phyloP scores from a whole-genome alignment of 2,888 invertebrate genomes.

The Ormyrus labotus region DNA sequence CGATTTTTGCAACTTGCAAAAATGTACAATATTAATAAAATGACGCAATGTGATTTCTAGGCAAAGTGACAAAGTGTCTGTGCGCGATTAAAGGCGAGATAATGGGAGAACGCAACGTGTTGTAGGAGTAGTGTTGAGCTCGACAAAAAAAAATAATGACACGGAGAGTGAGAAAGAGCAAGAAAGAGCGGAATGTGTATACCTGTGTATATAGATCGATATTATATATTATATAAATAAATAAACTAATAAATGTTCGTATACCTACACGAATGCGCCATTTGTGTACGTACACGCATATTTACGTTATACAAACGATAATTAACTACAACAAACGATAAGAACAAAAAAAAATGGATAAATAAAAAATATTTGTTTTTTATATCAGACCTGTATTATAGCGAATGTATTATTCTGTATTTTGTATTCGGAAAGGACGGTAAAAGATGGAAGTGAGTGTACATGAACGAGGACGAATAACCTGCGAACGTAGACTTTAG shows the following conservation, averaged over 20 bases:
- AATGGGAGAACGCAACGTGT: constrained; percentile 60
- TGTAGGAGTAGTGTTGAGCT: constrained; percentile 57
- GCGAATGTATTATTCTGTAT: constrained; percentile 74
- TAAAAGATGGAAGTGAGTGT: constrained; percentile 57
- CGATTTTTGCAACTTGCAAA: constrained; percentile 58
- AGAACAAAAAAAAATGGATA: constrained; percentile 17
- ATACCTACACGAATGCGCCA: constrained; percentile 59
- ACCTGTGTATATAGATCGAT: constrained; percentile 73
- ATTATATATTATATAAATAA: constrained; percentile 53
- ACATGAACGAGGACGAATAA: constrained; percentile 55
- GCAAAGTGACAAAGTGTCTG: constrained; percentile 58
- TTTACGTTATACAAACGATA: constrained; percentile 62
- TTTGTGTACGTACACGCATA: constrained; percentile 50
- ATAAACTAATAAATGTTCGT: constrained; percentile 15
- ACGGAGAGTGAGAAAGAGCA: constrained; percentile 52
- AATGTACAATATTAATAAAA: constrained; percentile 69
- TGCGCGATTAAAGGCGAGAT: constrained; percentile 50
- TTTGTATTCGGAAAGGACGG: constrained; percentile 67
- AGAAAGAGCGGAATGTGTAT: constrained; percentile 62
- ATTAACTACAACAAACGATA: constrained; percentile 66
- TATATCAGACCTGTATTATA: constrained; percentile 74
- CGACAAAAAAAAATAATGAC: constrained; percentile 54
- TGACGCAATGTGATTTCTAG: constrained; percentile 71
- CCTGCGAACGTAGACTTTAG: constrained; percentile 20
- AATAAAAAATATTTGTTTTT: constrained; percentile 73